Conservation (phyloP, 1,140 invertebrate genomes). For the Yoshiicerus persimilis region DNA sequence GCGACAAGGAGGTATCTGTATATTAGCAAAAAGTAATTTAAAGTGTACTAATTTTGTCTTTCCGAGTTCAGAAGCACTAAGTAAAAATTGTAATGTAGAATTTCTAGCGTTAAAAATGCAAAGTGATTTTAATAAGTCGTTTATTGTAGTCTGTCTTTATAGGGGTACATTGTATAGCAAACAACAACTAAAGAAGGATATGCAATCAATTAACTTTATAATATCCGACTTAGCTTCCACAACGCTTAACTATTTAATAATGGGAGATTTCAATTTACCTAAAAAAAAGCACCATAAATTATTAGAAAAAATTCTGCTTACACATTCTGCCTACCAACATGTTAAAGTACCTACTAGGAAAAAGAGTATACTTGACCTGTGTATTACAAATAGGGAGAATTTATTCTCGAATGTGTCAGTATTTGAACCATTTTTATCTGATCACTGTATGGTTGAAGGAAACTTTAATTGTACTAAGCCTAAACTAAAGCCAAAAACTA, state of each 20-base stretch:
- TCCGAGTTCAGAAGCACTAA: background rate
- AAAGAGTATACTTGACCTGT: background rate
- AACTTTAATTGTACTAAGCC: background rate
- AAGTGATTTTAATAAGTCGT: background rate
- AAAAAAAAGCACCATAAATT: background rate
- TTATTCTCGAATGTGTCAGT: background rate
- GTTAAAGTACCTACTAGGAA: background rate
- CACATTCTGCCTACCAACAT: background rate
- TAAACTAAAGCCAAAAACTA: background rate
- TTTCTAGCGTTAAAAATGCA: background rate
- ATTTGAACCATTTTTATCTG: background rate
- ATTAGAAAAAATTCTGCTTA: background rate
- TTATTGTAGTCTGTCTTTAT: background rate
- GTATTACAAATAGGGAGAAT: background rate
- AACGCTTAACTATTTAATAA: background rate
- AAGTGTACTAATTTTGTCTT: background rate
- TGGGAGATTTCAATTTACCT: background rate
- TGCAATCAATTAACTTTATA: background rate
- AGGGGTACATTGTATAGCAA: background rate
- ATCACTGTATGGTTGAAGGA: background rate
- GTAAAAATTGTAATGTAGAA: background rate
- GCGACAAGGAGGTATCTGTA: background rate
- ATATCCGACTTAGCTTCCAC: background rate
- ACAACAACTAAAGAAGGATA: background rate
- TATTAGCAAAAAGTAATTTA: background rate